Evolutionary conservation across 2,888 invertebrate species (phyloP), one percentile per base, ranked within the genome.

Genomic region (Bombylius discolor): DNA sequence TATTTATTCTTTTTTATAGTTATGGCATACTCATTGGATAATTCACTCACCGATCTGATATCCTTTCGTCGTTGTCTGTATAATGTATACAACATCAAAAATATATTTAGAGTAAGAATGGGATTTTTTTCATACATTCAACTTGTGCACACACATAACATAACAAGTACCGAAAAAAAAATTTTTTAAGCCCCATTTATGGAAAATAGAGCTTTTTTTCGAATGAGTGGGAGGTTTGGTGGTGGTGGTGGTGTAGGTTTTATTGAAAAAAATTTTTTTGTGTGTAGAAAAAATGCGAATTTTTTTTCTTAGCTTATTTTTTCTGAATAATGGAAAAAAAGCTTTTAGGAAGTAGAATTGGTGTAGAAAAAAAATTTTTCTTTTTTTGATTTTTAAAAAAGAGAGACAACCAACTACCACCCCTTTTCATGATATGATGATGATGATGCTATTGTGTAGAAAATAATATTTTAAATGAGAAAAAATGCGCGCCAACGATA

Each of bases 401-500:
- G 23, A 23, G 23, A 23, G 23, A 23, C 23, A 23, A 23, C 23
- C 23, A 23, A 23, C 23, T 23, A 42, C 8, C 39, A 42, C 39
- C 39, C 1, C 8, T 3, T 2, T 11, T 6, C 39, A 23, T 23
- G 23, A 23, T 23, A 23, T 42, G 39, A 11, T 42, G 39, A 42
- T 42, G 39, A 42, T 11, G 23, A 23, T 23, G 23, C 23, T 23
- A 23, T 23, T 23, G 23, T 23, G 23, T 23, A 36, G 34, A 11
- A 42, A 42, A 42, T 11, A 42, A 42, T 42, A 4, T 42, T 42
- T 42, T 42, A 44, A 47, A 47, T 44, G 50, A 42, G 45, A 50
- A 54, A 52, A 48, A 55, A 55, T 50, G 55, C 55, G 55, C 55
- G 55, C 55, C 50, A 55, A 55, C 55, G 47, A 50, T 50, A 55